Base-by-base conservation (phyloP, 2,888 invertebrate genomes). In the Vesta saturnalis region DNA sequence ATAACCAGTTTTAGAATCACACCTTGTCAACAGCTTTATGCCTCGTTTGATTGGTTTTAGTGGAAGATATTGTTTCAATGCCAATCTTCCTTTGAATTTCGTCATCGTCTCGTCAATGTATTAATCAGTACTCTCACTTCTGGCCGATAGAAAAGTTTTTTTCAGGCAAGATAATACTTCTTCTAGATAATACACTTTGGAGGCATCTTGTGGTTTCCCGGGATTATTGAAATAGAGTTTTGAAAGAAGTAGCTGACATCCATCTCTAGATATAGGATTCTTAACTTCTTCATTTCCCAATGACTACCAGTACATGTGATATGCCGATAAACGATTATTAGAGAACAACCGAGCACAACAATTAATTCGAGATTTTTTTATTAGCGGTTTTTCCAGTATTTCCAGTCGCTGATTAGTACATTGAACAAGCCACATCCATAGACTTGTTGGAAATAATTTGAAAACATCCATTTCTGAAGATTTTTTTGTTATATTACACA, bases 181-280 rank as follows among this genome's bases (percentile, higher is more conserved):
- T n/a, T 74, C 73, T 47, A 74, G 66, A 35, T 74, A 74, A 56
- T 72, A n/a, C n/a, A 74, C 14, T 58, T 64, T 74, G 73, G 64
- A 46, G 49, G 70, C 15, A 67, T 71, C 39, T 16, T 18, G 16
- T 14, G 70, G 72, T 61, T 69, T 65, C 19, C 70, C 21, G 43
- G 69, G 66, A 21, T 60, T 19, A 57, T 69, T 64, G 47, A 69
- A 60, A 55, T 64, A 64, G 19, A 68, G 30, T 64, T 64, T 64
- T 21, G 62, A n/a, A n/a, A n/a, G n/a, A n/a, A n/a, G n/a, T n/a
- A n/a, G n/a, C n/a, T n/a, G n/a, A n/a, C n/a, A n/a, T 10, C 46
- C 30, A n/a, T 46, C 55, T n/a, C n/a, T n/a, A n/a, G n/a, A n/a
- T n/a, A n/a, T n/a, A 21, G 66, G 22, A 14, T 46, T 19, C 35